A percentile compares a stretch with the other conserved stretches of the same genome.
Conservation (phyloP, 2,888 invertebrate genomes). For the Eumerus sabulonum region DNA sequence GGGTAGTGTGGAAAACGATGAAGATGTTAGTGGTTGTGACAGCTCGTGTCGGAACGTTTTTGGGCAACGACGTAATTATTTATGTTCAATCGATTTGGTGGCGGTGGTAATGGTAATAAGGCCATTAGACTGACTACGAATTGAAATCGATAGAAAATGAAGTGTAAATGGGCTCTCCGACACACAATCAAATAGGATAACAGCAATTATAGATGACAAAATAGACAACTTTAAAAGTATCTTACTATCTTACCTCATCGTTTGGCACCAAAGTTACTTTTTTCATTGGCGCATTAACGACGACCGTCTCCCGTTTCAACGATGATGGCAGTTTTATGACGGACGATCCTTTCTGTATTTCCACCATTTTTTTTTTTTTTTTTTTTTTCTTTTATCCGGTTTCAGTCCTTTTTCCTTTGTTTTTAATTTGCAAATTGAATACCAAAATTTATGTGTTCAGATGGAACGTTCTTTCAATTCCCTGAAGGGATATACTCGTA, state of each 20-base stretch:
- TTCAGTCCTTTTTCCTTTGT: too few species aligned
- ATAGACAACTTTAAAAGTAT: conserved; percentile 26
- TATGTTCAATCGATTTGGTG: too few species aligned
- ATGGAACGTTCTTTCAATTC: too few species aligned
- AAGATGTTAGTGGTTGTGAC: neutral
- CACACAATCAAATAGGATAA: neutral
- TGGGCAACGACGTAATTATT: conserved; percentile 20
- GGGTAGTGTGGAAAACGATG: neutral
- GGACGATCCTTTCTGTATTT: conserved; percentile 78
- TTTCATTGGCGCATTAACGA: conserved; percentile 78
- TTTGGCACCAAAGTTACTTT: conserved; percentile 78
- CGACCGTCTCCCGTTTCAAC: conserved; percentile 78
- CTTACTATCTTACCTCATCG: conserved; percentile 78
- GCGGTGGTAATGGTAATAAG: neutral
- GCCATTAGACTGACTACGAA: neutral
- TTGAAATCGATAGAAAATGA: conserved; percentile 23
- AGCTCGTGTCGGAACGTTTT: neutral
- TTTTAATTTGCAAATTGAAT: conserved; percentile 6
- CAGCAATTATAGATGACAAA: too few species aligned
- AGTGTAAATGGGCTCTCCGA: neutral
- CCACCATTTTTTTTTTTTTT: conserved; percentile 74
- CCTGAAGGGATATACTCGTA: too few species aligned
- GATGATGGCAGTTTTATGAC: conserved; percentile 77
- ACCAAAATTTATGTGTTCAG: neutral
- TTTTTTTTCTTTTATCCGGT: conserved; percentile 60